Evolutionary conservation across 2,888 invertebrate genomes (phyloP), one percentile per base, ranked within the genome.

Genomic region (Nomada goodeniana): DNA sequence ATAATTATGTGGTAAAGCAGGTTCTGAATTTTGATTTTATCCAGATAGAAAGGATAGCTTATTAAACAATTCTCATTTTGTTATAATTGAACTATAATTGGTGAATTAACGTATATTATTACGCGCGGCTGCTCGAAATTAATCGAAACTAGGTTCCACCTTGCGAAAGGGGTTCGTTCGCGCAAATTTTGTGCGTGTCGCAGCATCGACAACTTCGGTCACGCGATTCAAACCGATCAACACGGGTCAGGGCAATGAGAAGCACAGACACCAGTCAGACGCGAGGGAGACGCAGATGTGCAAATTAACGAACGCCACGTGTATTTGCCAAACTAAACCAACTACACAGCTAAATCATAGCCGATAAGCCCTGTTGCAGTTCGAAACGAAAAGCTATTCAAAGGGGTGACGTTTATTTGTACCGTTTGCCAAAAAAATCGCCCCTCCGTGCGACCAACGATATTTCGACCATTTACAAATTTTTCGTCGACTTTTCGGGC

Each of bases 211-310:
- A 73, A 65, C 61, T 73, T 77, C 47, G 81, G 71, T 85, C 86
- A 85, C 86, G 88, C 88, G 80, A 87, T 80, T 59, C 74, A 52
- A 76, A 71, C 55, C 71, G 78, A 79, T 85, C 76, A 67, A 59
- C 76, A 29, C 20, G 44, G 44, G 13, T 29, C n/a, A 23, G 26
- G 57, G 9, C 23, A 63, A 55, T 53, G 52, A 50, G 71, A 64
- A 72, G 70, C 55, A 71, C 47, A 44, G 47, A 42, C 13, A 42
- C 13, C n/a, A 55, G 7, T 57, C 63, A 52, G 52, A 11, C 26
- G 29, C 13, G 15, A 59, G 13, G 10, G 50, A 26, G 42, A 63
- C 80, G 72, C 80, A 84, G 84, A 88, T 87, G 88, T 63, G 80
- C 84, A 77, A 86, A 88, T 75, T 78, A 77, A 82, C 74, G 74